A percentile compares a stretch with the other conserved stretches of the same genome.
phyloP scores from a whole-genome alignment of 2,113 vertebrate species.

The Benitochromis conjunctus region DNA sequence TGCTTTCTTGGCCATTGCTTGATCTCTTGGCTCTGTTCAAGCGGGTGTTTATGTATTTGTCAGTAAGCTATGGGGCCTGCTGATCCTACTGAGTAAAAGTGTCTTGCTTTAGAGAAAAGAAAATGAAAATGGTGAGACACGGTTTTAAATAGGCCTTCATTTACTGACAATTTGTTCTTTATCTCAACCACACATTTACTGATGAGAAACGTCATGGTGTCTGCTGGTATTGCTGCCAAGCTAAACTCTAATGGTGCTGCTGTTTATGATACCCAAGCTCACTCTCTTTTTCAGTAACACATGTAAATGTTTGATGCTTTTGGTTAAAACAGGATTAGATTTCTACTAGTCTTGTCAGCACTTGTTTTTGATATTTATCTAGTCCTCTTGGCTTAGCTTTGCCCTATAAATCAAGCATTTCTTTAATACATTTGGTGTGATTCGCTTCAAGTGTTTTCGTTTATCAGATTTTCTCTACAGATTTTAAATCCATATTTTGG shows the following conservation, averaged over 20 bases:
- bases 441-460: background rate
- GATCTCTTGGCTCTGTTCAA: background rate
- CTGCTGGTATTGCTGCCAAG: background rate
- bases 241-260: background rate
- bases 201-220: background rate
- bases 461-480: background rate
- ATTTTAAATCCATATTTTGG: background rate
- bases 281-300: background rate
- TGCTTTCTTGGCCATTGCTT: background rate
- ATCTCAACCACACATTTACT: background rate
- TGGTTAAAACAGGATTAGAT: background rate
- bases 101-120: background rate
- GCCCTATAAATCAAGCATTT: background rate
- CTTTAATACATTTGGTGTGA: background rate
- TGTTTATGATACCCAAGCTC: background rate
- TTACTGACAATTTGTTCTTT: background rate
- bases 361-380: background rate
- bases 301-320: background rate
- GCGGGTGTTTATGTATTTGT: background rate
- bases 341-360: background rate
- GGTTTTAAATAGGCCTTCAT: background rate
- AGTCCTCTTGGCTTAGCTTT: background rate
- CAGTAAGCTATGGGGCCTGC: background rate
- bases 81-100: background rate
- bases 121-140: background rate